These are phyloP conservation scores for Pristionchus maxplancki DNA, from an alignment of 2,888 invertebrate species.

Conservation along the genomic window DNA sequence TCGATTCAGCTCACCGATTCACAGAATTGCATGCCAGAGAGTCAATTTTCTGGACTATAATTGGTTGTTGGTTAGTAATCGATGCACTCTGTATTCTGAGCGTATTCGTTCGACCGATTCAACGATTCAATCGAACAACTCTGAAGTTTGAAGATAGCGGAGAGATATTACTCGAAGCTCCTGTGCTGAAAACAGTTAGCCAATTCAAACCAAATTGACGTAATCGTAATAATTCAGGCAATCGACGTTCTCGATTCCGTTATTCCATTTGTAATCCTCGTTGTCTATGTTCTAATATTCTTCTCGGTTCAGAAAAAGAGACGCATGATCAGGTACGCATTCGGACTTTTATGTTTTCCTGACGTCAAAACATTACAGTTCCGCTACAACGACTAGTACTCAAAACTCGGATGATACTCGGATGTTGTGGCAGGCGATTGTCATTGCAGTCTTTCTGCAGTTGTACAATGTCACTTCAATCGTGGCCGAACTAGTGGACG, in stretches of 20 bases:
- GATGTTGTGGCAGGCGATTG: neutral
- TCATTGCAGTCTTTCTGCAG: neutral
- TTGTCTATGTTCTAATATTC: neutral
- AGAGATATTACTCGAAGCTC: neutral
- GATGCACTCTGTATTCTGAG: neutral
- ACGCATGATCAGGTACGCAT: neutral
- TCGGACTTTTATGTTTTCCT: no score
- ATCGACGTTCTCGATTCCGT: neutral
- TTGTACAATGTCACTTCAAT: neutral
- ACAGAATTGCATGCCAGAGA: neutral
- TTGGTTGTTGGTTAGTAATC: neutral
- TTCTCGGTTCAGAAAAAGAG: neutral
- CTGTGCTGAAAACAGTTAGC: neutral
- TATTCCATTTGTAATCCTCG: neutral
- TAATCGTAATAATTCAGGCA: neutral
- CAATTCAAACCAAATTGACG: neutral
- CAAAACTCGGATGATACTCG: neutral
- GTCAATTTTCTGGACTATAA: neutral
- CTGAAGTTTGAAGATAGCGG: neutral
- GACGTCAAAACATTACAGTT: no score
- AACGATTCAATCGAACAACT: neutral
- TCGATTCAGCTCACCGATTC: no score
- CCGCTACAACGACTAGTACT: neutral
- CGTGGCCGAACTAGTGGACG: neutral
- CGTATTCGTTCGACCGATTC: no score